Evolutionary conservation across 2,888 invertebrate genomes (phyloP).

Genomic region (Meganola albula): DNA sequence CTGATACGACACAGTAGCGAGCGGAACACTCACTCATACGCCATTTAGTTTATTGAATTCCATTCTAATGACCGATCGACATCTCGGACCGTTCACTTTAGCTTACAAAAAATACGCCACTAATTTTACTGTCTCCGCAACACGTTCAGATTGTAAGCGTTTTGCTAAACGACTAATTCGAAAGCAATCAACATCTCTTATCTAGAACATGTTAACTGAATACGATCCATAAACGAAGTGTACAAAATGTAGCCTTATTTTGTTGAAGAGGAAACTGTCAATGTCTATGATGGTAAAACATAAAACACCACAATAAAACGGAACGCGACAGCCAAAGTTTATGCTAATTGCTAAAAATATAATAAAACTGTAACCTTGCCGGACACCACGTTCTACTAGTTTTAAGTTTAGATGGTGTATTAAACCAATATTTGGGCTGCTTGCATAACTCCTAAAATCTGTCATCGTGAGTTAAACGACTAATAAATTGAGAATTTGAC

Average conservation of each 20-base stretch:
- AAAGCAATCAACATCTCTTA: slow-evolving; percentile 61
- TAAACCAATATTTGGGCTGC: slow-evolving; percentile 22
- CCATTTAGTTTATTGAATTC: slow-evolving; percentile 59
- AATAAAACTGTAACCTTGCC: slow-evolving; percentile 47
- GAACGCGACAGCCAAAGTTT: slow-evolving; percentile 48
- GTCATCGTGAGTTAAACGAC: slow-evolving; percentile 27
- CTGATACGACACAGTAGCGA: slow-evolving; percentile 60
- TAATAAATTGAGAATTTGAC: slow-evolving; percentile 26
- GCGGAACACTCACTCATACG: slow-evolving; percentile 47
- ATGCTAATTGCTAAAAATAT: slow-evolving; percentile 60
- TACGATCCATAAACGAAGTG: slow-evolving; percentile 68
- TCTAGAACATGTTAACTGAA: slow-evolving; percentile 60
- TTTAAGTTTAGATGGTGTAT: slow-evolving; percentile 26
- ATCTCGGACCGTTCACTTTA: slow-evolving; percentile 30
- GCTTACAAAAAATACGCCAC: slow-evolving; percentile 21
- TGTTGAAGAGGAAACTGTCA: slow-evolving; percentile 52
- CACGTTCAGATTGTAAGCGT: slow-evolving; percentile 35
- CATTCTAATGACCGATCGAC: slow-evolving; percentile 54
- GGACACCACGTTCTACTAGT: slow-evolving; percentile 29
- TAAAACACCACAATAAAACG: slow-evolving; percentile 60
- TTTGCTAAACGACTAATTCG: slow-evolving; percentile 49
- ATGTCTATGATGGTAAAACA: slow-evolving; percentile 52
- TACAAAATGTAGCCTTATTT: too few species aligned
- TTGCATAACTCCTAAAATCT: slow-evolving; percentile 28
- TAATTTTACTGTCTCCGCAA: slow-evolving; percentile 61